Percentiles rank a stretch among this genome's conserved stretches.
Evolutionary conservation across 2,888 invertebrate species (phyloP).

Genomic region (Pocota personata): DNA sequence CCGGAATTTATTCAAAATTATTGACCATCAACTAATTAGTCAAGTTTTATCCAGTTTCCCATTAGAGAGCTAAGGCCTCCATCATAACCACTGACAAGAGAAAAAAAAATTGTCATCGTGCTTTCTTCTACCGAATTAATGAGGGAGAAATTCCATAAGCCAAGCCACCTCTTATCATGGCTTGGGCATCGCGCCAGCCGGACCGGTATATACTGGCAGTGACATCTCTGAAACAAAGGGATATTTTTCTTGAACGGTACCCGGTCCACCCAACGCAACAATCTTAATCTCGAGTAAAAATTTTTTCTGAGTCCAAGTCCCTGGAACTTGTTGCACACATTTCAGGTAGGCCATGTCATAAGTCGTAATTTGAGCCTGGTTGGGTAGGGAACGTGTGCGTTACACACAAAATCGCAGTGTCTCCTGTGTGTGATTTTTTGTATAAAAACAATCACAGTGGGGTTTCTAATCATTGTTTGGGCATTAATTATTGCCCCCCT

Average conservation of each 20-base stretch:
- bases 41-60: constrained; percentile 57
- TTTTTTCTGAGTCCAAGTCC: neutral
- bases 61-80: constrained; percentile 15
- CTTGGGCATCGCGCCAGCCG: constrained; percentile 52
- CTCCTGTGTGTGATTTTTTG: neutral
- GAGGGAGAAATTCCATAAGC: constrained; percentile 65
- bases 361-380: constrained; percentile 60
- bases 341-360: constrained; percentile 62
- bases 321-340: constrained; percentile 52
- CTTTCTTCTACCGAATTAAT: constrained; percentile 70
- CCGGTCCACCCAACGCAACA: constrained; percentile 34
- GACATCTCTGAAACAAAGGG: constrained; percentile 35
- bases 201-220: constrained; percentile 7
- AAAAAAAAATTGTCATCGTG: constrained; percentile 48
- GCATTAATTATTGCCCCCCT: constrained; percentile 59
- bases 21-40: constrained; percentile 67
- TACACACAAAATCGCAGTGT: constrained; percentile 54
- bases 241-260: constrained; percentile 27
- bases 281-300: constrained; percentile 50
- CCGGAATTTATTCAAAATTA: constrained; percentile 58
- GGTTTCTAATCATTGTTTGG: constrained; percentile 66
- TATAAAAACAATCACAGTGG: constrained; percentile 53
- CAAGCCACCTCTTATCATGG: constrained; percentile 52
- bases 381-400: constrained; percentile 26
- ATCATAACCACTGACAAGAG: constrained; percentile 13